Evolutionary conservation across 2,888 invertebrate genomes (phyloP), one percentile per base, ranked within the genome.

Genomic region (Trissolcus brochymenae): DNA sequence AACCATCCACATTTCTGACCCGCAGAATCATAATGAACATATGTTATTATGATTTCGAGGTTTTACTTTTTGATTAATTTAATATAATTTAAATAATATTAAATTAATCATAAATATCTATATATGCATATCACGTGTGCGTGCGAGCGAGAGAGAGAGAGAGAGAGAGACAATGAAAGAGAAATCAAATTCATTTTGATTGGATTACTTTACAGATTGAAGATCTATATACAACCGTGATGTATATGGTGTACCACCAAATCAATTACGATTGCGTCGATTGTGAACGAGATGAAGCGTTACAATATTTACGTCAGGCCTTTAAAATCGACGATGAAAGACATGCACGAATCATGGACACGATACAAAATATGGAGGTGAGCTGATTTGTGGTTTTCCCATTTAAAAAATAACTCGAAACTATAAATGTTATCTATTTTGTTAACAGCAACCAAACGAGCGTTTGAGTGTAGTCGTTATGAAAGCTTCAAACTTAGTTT

Each of bases 381-480:
- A 46, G 13, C 19, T 19, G 19, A 19, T 19, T 19, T 19, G 19
- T 19, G 41, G 16, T 16, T 40, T 43, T 65, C 7, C 29, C 1
- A n/a, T 7, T 6, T 1, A 14, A 46, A 35, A 35, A 35, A 46
- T 7, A 1, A 46, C 1, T 46, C 14, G 4, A 46, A 46, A 55
- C 19, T 21, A n/a, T n/a, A 50, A 56, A 57, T 16, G 25, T 16
- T n/a, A 13, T 14, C 9, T 11, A 74, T 67, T 62, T 6, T 25
- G 25, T 71, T 53, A 73, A 41, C 80, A 91, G 91, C 94, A 96
- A 1, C 96, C 96, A 0, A 95, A 95, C 84, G 91, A 96, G 82
- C 92, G 95, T 89, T 90, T 96, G 51, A 96, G 96, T 87, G 94
- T 96, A 9, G 95, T 96, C 90, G 93, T 96, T 4, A 93, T 96